phyloP scores from a whole-genome alignment of 2,797 vertebrate species.

The Thunnus albacares region DNA sequence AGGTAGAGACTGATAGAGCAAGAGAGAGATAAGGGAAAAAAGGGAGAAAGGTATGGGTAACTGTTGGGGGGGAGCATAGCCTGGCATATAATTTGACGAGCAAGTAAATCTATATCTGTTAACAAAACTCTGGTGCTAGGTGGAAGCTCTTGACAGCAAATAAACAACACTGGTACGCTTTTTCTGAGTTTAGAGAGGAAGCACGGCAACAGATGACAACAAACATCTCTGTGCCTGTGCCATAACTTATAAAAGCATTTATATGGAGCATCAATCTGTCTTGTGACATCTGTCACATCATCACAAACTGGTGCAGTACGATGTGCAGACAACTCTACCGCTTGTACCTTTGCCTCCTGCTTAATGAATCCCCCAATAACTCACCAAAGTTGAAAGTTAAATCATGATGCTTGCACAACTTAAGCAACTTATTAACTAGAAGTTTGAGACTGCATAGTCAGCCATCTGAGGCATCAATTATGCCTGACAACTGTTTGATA shows the following conservation, averaged over 20 bases:
- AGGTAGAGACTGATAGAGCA: constrained; percentile 10
- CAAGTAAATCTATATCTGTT: constrained; percentile 62
- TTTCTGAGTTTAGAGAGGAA: constrained; percentile 39
- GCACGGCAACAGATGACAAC: constrained; percentile 49
- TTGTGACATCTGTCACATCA: constrained; percentile 64
- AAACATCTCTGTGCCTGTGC: constrained; percentile 49
- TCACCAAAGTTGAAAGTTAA: constrained; percentile 40
- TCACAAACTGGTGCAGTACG: constrained; percentile 49
- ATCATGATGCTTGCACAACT: constrained; percentile 9
- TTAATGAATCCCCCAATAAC: constrained; percentile 43
- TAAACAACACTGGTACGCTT: constrained; percentile 51
- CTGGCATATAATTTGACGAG: constrained; percentile 51
- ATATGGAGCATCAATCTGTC: constrained; percentile 60
- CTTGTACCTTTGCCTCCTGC: constrained; percentile 30
- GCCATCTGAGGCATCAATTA: constrained; percentile 46
- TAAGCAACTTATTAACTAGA: constrained; percentile 23
- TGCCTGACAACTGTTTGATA: constrained; percentile 43
- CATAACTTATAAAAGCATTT: constrained; percentile 55
- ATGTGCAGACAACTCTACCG: constrained; percentile 28
- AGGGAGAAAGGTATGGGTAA: constrained; percentile 19
- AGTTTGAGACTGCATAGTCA: constrained; percentile 21
- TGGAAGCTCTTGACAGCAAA: constrained; percentile 61
- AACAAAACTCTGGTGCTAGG: constrained; percentile 46
- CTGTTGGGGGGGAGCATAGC: constrained; percentile 8
- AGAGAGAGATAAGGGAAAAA: constrained; percentile 5